Conservation (phyloP, 2,888 invertebrate genomes). For the Phyllotreta cruciferae region DNA sequence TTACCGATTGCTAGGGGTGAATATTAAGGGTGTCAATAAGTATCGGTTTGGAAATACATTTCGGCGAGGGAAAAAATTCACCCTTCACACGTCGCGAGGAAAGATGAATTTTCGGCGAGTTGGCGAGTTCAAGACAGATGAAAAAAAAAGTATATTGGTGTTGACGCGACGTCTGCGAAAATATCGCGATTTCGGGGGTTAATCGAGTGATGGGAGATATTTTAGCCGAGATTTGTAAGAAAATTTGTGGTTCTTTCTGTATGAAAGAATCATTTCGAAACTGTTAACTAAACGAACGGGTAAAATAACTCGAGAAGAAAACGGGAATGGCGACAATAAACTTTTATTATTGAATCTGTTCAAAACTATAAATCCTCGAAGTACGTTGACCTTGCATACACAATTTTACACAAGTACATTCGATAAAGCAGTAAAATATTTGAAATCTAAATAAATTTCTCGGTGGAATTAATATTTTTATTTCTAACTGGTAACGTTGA, state of each 20-base stretch:
- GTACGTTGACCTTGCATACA: conserved; percentile 4
- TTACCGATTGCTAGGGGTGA: conserved; percentile 44
- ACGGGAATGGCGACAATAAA: conserved; percentile 1
- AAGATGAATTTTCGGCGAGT: conserved; percentile 21
- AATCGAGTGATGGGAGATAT: too few relatives aligned
- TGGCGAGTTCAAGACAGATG: too few relatives aligned
- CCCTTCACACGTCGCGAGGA: conserved; percentile 35
- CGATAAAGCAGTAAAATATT: background rate
- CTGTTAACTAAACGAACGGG: background rate
- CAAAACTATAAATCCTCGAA: conserved; percentile 4
- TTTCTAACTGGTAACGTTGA: conserved; percentile 1
- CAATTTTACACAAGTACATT: background rate
- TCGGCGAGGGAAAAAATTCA: conserved; percentile 37
- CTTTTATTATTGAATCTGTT: conserved; percentile 7
- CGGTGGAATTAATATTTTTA: background rate
- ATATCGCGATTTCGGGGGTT: too few relatives aligned
- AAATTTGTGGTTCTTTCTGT: too few relatives aligned
- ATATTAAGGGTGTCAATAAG: conserved; percentile 52
- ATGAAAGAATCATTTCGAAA: background rate
- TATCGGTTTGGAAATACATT: conserved; percentile 47
- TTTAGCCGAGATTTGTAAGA: too few relatives aligned
- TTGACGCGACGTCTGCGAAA: too few relatives aligned
- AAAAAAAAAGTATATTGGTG: too few relatives aligned
- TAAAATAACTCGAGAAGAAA: conserved; percentile 5
- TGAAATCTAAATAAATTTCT: background rate